Conservation (phyloP, 2,888 invertebrate species). For the Amphipyra tragopoginis region DNA sequence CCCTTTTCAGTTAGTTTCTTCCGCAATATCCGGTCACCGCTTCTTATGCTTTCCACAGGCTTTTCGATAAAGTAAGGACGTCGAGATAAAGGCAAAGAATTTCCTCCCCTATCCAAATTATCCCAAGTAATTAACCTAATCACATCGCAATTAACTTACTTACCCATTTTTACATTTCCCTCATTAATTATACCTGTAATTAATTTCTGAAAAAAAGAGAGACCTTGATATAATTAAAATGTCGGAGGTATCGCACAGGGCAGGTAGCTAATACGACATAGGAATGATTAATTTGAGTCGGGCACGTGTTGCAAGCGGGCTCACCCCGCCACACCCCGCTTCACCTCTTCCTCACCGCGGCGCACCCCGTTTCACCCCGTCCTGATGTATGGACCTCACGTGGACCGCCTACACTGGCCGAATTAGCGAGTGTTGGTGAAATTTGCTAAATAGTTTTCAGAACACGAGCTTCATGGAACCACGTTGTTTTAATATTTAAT, state of each 20-base stretch:
- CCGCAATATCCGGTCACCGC: too few species aligned
- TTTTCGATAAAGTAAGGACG: not conserved
- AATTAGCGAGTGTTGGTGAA: conserved; percentile 27
- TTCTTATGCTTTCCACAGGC: not conserved
- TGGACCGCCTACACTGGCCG: conserved; percentile 37
- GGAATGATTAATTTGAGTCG: conserved; percentile 60
- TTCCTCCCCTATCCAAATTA: conserved; percentile 6
- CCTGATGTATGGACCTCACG: conserved; percentile 56
- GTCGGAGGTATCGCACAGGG: conserved; percentile 49
- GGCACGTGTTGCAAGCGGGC: conserved; percentile 51
- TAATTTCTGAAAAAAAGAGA: conserved; percentile 41
- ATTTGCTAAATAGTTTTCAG: conserved; percentile 30
- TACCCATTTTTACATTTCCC: conserved; percentile 33
- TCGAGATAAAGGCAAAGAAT: not conserved
- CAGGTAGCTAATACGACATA: conserved; percentile 61
- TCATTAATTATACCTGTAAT: conserved; percentile 27
- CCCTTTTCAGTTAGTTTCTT: too few species aligned
- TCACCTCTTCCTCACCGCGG: not conserved
- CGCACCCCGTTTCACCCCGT: not conserved
- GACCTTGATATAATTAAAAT: conserved; percentile 56
- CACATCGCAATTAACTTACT: conserved; percentile 18
- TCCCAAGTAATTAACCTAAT: conserved; percentile 29
- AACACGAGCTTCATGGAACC: not conserved
- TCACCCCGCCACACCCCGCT: not conserved
- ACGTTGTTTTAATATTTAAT: not conserved